A percentile compares a stretch with the other conserved stretches of the same genome.
Conservation (phyloP, 2,113 vertebrate species). For the Probosciger aterrimus region DNA sequence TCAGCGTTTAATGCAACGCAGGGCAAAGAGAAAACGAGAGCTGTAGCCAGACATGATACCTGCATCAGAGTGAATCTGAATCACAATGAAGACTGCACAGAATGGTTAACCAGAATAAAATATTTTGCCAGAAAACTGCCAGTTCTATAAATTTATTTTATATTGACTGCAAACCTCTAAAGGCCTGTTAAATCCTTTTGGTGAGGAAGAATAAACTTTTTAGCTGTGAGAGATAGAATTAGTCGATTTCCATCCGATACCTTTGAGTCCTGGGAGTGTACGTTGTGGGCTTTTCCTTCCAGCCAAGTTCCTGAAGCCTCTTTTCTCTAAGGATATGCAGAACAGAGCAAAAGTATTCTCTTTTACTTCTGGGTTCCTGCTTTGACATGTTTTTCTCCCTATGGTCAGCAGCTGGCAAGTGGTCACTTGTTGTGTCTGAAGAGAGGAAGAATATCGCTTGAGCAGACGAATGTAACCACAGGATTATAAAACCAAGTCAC, state of each 20-base stretch:
- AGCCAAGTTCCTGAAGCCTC: neutral
- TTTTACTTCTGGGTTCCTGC: neutral
- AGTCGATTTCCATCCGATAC: neutral
- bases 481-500: neutral
- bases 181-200: neutral
- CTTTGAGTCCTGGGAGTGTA: neutral
- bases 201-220: neutral
- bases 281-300: neutral
- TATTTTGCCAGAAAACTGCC: neutral
- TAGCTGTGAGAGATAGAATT: neutral
- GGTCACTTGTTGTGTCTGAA: neutral
- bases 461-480: neutral
- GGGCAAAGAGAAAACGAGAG: neutral
- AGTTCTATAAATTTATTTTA: neutral
- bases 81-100: neutral
- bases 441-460: neutral
- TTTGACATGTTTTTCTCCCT: neutral
- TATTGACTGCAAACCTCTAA: neutral
- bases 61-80: neutral
- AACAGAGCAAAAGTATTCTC: neutral
- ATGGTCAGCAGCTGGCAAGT: neutral
- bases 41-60: neutral
- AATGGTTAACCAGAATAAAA: neutral
- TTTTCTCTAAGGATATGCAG: neutral
- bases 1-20: neutral